These are phyloP conservation scores for Laodelphax striatellus DNA, from an alignment of 1,140 invertebrate species.

Conservation along the genomic window DNA sequence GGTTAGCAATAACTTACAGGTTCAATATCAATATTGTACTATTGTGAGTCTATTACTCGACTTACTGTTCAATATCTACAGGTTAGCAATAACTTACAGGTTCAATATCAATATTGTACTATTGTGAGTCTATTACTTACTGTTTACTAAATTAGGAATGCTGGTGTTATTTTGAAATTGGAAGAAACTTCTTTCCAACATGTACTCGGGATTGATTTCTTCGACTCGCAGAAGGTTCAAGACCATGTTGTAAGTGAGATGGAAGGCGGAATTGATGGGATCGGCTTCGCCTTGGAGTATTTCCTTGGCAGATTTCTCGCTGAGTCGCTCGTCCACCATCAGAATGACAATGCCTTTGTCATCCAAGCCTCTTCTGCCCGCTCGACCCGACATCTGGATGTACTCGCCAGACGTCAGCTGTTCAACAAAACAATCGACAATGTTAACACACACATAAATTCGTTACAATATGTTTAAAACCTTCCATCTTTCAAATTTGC, in stretches of 20 bases:
- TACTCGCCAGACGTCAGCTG: conserved; percentile 96
- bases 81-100: too few relatives aligned
- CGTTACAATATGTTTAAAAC: too few relatives aligned
- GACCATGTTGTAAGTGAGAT: conserved; percentile 99
- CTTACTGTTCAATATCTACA: conserved; percentile 74
- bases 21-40: too few relatives aligned
- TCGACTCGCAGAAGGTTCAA: conserved; percentile 92
- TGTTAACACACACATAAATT: too few relatives aligned
- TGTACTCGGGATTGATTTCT: conserved; percentile 99
- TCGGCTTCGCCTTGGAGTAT: conserved; percentile 90
- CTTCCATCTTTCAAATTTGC: too few relatives aligned
- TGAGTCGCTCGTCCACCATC: conserved; percentile 97
- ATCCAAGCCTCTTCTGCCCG: conserved; percentile 93
- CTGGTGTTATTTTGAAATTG: conserved; percentile 98
- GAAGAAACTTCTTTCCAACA: conserved; percentile 96
- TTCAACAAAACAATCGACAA: conserved; percentile 13
- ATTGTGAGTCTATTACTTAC: conserved; percentile 33
- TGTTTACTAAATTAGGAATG: conserved; percentile 80
- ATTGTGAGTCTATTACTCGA: conserved; percentile 15
- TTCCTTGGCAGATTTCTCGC: conserved; percentile 65
- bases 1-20: too few relatives aligned
- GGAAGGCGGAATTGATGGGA: conserved; percentile 97
- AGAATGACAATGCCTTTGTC: conserved; percentile 97
- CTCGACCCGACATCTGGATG: conserved; percentile 98
- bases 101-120: too few relatives aligned